Percentiles rank a stretch among this genome's conserved stretches.
phyloP scores from a whole-genome alignment of 2,888 invertebrate genomes.

The Eurytoma californica region DNA sequence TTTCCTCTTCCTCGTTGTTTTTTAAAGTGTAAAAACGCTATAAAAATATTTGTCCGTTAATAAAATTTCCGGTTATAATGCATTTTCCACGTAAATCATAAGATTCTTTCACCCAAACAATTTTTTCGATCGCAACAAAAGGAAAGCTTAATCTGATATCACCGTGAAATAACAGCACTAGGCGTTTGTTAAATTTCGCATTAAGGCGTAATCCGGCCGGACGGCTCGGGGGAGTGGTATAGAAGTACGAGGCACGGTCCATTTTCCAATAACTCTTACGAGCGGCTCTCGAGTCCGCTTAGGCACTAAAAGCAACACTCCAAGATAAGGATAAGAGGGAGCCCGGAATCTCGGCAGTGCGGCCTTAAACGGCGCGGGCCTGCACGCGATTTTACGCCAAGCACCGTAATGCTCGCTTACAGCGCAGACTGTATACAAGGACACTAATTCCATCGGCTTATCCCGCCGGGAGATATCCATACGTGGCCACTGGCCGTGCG shows the following conservation, averaged over 20 bases:
- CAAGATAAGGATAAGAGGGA: constrained; percentile 42
- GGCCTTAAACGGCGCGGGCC: neutral
- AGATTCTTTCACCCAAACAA: no score
- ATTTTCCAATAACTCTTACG: constrained; percentile 46
- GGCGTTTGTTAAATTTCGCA: no score
- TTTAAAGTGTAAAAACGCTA: constrained; percentile 13
- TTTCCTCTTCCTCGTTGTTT: neutral
- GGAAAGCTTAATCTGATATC: no score
- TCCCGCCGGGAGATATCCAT: neutral
- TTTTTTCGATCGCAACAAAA: no score
- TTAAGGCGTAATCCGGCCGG: no score
- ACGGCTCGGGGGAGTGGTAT: no score
- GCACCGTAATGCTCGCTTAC: constrained; percentile 3
- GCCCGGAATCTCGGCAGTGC: neutral
- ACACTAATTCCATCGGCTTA: constrained; percentile 38
- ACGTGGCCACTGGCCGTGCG: neutral
- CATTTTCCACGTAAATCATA: no score
- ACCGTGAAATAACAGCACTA: no score
- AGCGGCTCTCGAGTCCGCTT: neutral
- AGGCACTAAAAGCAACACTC: constrained; percentile 30
- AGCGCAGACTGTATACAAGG: neutral
- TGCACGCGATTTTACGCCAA: constrained; percentile 18
- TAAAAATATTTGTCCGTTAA: neutral
- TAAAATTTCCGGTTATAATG: neutral
- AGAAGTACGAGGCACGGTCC: constrained; percentile 24